Conservation (phyloP, 35 echinoderm and acorn worm species). For the Diadema setosum region DNA sequence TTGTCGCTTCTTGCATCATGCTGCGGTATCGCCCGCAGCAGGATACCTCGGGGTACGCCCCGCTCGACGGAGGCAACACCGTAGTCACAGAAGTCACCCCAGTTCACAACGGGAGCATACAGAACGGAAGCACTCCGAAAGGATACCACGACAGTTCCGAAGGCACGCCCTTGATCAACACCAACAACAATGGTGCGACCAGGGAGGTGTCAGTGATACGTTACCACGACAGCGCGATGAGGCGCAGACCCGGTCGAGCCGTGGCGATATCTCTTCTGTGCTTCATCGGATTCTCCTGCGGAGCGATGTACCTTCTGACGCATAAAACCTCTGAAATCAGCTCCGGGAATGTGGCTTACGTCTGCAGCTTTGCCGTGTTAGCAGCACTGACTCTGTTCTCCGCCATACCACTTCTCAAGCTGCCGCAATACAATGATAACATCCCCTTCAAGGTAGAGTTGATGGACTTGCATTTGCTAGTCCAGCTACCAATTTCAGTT, state of each 20-base stretch:
- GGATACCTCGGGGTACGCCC: not conserved
- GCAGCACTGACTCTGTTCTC: not conserved
- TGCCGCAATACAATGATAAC: constrained; percentile 42
- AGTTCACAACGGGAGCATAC: not conserved
- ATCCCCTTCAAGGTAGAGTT: constrained; percentile 53
- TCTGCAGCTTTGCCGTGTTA: not conserved
- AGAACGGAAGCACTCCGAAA: not conserved
- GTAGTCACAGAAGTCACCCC: not conserved
- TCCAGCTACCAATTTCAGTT: too few species aligned
- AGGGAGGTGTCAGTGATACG: too few species aligned
- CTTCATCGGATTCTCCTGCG: not conserved
- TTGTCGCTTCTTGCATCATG: constrained; percentile 24
- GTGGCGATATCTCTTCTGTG: not conserved
- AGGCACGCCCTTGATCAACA: constrained; percentile 8
- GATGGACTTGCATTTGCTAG: too few species aligned
- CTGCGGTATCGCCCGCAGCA: constrained; percentile 40
- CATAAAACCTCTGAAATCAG: constrained; percentile 7
- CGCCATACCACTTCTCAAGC: constrained; percentile 8
- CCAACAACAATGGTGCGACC: not conserved
- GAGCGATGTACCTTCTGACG: not conserved
- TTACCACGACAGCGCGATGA: not conserved
- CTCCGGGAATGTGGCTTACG: not conserved
- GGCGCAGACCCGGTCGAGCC: not conserved
- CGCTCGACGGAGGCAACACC: not conserved
- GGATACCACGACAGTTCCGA: not conserved